phyloP scores from a whole-genome alignment of 2,797 vertebrate genomes.

The Sciaenops ocellatus region DNA sequence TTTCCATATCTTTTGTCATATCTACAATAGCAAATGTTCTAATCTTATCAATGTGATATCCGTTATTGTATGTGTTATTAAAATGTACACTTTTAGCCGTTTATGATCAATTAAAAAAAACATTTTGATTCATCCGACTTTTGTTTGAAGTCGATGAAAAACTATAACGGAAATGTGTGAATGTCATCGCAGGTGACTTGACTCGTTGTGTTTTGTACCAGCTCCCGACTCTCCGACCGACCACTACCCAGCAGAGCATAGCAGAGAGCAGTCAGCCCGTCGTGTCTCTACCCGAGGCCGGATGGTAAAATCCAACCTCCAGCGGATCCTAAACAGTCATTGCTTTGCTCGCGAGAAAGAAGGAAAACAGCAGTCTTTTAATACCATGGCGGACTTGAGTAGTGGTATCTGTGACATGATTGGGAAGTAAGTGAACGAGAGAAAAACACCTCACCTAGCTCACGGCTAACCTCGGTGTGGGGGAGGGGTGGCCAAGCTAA shows the following conservation, averaged over 20 bases:
- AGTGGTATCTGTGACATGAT: slow-evolving; percentile 88
- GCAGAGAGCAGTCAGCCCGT: slow-evolving; percentile 81
- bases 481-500: slow-evolving; percentile 75
- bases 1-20: not conserved
- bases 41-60: not conserved
- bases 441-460: slow-evolving; percentile 57
- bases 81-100: not conserved
- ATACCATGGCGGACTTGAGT: slow-evolving; percentile 85
- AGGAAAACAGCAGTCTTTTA: slow-evolving; percentile 83
- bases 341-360: slow-evolving; percentile 91
- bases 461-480: slow-evolving; percentile 62
- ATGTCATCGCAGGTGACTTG: not conserved
- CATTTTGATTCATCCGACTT: not conserved
- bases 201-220: not conserved
- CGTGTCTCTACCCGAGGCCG: slow-evolving; percentile 88
- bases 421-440: slow-evolving; percentile 85
- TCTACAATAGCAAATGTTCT: not conserved
- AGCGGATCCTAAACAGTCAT: slow-evolving; percentile 92
- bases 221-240: not conserved
- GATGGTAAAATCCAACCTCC: slow-evolving; percentile 93
- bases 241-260: slow-evolving; percentile 73
- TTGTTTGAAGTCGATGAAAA: slow-evolving; percentile 36
- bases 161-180: not conserved
- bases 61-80: no score
- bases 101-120: not conserved